A percentile compares a stretch with the other conserved stretches of the same genome.
phyloP scores from a whole-genome alignment of 2,113 vertebrate genomes.

The Mormoops blainvillei region DNA sequence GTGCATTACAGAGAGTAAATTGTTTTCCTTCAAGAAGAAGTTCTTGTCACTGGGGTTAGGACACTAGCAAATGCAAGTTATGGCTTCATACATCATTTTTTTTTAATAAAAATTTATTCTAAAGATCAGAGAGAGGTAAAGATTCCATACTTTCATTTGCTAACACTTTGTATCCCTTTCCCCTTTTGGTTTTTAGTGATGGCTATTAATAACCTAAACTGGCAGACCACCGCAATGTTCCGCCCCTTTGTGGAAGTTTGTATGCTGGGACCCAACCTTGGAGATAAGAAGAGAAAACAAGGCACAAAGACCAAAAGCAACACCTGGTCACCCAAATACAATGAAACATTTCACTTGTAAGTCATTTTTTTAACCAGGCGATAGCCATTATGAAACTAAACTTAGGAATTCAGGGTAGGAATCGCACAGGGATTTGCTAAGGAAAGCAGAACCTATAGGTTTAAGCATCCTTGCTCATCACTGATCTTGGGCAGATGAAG shows the following conservation, averaged over 20 bases:
- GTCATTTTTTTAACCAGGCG: conserved; percentile 61
- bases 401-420: fast-evolving
- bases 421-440: not conserved
- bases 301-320: conserved; percentile 99
- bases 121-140: not conserved
- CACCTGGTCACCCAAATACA: conserved; percentile 99
- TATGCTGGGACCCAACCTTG: conserved; percentile 91
- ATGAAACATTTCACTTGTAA: conserved; percentile 99
- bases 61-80: not conserved
- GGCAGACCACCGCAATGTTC: conserved; percentile 98
- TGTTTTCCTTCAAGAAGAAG: not conserved
- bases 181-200: conserved; percentile 84
- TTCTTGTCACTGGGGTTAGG: not conserved
- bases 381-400: not conserved
- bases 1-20: not conserved
- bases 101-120: not conserved
- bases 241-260: conserved; percentile 97
- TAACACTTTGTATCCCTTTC: not conserved
- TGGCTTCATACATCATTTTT: not conserved
- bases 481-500: not conserved
- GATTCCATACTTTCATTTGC: not conserved
- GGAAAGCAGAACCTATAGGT: not conserved
- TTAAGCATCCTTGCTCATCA: not conserved
- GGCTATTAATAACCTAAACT: conserved; percentile 91
- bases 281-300: conserved; percentile 96